Evolutionary conservation across 2,888 invertebrate species (phyloP), one percentile per base, ranked within the genome.

Genomic region (Elegia similella): DNA sequence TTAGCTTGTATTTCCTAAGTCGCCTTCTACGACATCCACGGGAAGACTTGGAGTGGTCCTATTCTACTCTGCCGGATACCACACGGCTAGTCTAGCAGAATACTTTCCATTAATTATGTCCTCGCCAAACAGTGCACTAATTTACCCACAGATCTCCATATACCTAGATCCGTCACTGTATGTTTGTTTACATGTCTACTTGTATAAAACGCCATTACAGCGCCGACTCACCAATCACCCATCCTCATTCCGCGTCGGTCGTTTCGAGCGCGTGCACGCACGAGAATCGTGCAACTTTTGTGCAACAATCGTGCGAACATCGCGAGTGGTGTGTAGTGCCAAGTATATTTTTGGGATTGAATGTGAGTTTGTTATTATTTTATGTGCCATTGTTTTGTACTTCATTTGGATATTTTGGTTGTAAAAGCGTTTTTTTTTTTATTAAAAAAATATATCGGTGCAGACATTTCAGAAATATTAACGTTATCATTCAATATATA

Each of bases 171-270:
- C 50, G 34, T 34, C 50, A 34, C 34, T 7, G 50, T 10, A 17
- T 38, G 34, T 50, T 50, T 50, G 34, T 50, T 34, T 50, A 50
- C 50, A 38, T 50, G 50, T 50, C 50, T 50, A 16, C 17, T 34
- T 34, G 8, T 48, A 50, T 50, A 50, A 34, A 50, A 50, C 50
- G 50, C 34, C 50, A 7, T 34, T 38, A 50, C 17, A 7, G 0
- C 38, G 38, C 38, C 38, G 38, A 38, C 6, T 38, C 38, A 38
- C 12, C 34, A 12, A 12, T 34, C 34, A 7, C 1, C 0, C 32
- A 48, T 13, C 8, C n/a, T 23, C 34, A 50, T 50, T 50, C 34
- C 16, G 50, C 16, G 17, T 12, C 17, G 34, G 17, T 6, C 34
- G 6, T 8, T 38, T 15, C 12, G 7, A 16, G 50, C 7, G 50